Conservation (phyloP, 2,797 vertebrate species). For the Sandelia bainsii region DNA sequence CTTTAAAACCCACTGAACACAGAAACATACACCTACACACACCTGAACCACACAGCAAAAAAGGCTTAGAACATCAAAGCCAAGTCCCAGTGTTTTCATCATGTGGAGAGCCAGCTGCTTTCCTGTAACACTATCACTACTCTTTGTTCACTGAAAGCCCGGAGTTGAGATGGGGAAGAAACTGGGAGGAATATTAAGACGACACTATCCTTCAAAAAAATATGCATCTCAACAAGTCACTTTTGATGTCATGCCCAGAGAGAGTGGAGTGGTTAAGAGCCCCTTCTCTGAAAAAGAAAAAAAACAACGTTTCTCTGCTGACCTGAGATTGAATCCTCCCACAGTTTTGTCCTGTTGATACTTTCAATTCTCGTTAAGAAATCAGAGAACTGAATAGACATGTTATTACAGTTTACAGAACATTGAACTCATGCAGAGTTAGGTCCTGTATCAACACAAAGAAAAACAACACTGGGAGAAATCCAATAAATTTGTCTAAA, state of each 20-base stretch:
- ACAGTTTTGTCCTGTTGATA: conserved; percentile 23
- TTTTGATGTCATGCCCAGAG: conserved; percentile 37
- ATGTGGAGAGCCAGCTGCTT: conserved; percentile 62
- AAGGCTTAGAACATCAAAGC: conserved; percentile 69
- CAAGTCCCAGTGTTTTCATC: conserved; percentile 60
- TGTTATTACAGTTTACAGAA: too few species aligned
- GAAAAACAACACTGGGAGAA: too few species aligned
- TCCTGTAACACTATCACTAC: conserved; percentile 48
- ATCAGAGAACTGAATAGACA: too few species aligned
- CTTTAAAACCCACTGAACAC: conserved; percentile 27
- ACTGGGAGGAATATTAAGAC: conserved; percentile 51
- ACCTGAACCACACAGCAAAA: conserved; percentile 44
- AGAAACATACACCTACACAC: conserved; percentile 17
- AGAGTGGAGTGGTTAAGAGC: conserved; percentile 18
- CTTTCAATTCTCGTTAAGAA: neutral
- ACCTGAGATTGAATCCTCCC: conserved; percentile 33
- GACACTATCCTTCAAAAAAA: conserved; percentile 33
- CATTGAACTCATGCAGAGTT: too few species aligned
- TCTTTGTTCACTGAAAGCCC: conserved; percentile 53
- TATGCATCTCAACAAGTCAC: conserved; percentile 36
- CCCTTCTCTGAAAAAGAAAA: neutral
- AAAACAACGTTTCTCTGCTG: neutral
- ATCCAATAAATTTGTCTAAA: too few species aligned
- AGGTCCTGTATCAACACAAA: too few species aligned
- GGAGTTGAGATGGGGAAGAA: conserved; percentile 26